Base-by-base conservation (phyloP, 2,797 vertebrate species). In the Diplodus sargus region DNA sequence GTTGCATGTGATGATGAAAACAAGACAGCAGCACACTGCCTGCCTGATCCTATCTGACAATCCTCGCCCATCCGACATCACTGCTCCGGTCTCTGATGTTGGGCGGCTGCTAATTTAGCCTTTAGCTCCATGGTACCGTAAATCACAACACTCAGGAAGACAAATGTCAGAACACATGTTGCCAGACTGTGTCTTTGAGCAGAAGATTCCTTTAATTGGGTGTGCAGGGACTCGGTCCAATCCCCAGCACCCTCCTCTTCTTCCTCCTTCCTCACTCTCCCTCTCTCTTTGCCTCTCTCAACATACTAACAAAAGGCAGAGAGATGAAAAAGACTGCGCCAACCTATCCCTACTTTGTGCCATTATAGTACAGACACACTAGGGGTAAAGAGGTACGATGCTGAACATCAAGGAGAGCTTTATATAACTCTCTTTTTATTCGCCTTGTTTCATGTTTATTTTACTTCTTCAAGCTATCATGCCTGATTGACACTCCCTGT, bases 121-220 rank as follows among this genome's bases (percentile, higher is more conserved):
- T 96, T 96, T 95, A 95, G 95, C 94, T 93, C 92, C 68, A 61
- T 84, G 92, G 91, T 92, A 91, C 90, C 87, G 94, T 94, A 95
- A 95, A 96, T 94, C 95, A 95, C 94, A 95, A 94, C 93, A 94
- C 93, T 93, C 92, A 93, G 93, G 94, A 95, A 95, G 95, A 96
- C 95, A 94, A 96, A 96, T 95, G 95, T 95, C 95, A 95, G 95
- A 95, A 95, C 94, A 95, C 94, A 94, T 95, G 95, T 96, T 95
- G 94, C 94, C 91, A 94, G 93, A 90, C 92, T 92, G 88, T 84
- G 92, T 94, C 94, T 96, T 94, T 95, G 93, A 94, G 95, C 92
- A 91, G 87, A 93, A 94, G 91, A 94, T 94, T 94, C 94, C 93
- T 95, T 96, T 96, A 96, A 96, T 96, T 96, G 95, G 95, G 95